Conservation (phyloP, 92 coral and sea anemone genomes). For the Palythoa grandiflora region DNA sequence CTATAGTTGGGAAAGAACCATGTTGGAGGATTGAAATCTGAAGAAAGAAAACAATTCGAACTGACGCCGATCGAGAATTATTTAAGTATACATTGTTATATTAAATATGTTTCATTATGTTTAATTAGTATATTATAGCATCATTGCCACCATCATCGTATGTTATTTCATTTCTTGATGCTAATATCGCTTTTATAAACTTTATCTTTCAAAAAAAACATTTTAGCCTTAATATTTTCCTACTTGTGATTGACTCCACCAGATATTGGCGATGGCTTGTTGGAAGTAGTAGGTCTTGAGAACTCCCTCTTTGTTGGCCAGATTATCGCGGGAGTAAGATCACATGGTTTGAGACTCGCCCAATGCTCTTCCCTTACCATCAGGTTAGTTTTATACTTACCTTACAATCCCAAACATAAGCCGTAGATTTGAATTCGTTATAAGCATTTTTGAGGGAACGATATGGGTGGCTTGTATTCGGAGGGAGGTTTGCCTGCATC, state of each 20-base stretch:
- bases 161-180: too few species aligned
- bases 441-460: not conserved
- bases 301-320: slow-evolving; percentile 91
- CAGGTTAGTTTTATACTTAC: slow-evolving; percentile 62
- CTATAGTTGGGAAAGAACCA: too few species aligned
- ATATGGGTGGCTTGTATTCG: not conserved
- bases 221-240: not conserved
- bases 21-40: too few species aligned
- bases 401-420: not conserved
- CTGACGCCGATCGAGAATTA: too few species aligned
- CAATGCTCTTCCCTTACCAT: slow-evolving; percentile 93
- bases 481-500: too few species aligned
- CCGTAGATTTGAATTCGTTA: not conserved
- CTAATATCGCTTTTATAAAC: too few species aligned
- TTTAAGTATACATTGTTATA: too few species aligned
- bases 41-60: too few species aligned
- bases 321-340: slow-evolving; percentile 93
- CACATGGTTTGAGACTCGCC: slow-evolving; percentile 94
- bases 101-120: too few species aligned
- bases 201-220: too few species aligned
- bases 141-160: too few species aligned
- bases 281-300: slow-evolving; percentile 96
- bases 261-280: slow-evolving; percentile 97
- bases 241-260: not conserved
- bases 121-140: too few species aligned